These are phyloP conservation scores for Strigamia crassipes DNA, from an alignment of 2,888 invertebrate genomes.

Conservation along the genomic window DNA sequence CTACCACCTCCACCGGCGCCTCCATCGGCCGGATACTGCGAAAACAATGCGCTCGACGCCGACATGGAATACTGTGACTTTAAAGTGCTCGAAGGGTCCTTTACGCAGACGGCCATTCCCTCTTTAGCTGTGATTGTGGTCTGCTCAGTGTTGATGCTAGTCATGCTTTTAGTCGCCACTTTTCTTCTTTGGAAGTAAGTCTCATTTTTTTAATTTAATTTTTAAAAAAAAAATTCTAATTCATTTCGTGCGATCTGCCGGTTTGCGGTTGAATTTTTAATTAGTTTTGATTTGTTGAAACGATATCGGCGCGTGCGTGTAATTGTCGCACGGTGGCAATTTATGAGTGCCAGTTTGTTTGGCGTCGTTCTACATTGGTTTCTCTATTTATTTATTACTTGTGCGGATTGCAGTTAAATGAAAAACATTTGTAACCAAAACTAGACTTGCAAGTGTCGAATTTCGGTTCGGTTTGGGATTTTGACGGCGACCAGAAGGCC, in stretches of 20 bases:
- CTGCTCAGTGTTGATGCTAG: slow-evolving; percentile 50
- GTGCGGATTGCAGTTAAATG: slow-evolving; percentile 46
- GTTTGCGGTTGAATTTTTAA: not conserved
- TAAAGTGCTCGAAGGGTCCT: slow-evolving; percentile 49
- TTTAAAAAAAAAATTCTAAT: too few relatives aligned
- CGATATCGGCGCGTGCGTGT: slow-evolving; percentile 7
- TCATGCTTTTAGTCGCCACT: slow-evolving; percentile 49
- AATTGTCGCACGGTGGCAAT: slow-evolving; percentile 3
- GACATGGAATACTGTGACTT: slow-evolving; percentile 51
- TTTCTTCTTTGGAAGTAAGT: slow-evolving; percentile 50
- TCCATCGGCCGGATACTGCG: slow-evolving; percentile 51
- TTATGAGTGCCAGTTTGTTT: slow-evolving; percentile 6
- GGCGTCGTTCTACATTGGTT: not conserved
- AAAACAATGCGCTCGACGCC: slow-evolving; percentile 50
- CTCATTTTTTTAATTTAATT: not conserved
- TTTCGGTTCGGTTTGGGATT: slow-evolving; percentile 41
- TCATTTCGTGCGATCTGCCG: not conserved
- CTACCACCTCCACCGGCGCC: slow-evolving; percentile 57
- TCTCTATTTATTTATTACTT: slow-evolving; percentile 46
- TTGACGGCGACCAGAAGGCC: slow-evolving; percentile 22
- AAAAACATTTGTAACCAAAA: slow-evolving; percentile 47
- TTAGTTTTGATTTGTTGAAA: slow-evolving; percentile 24
- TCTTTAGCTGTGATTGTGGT: slow-evolving; percentile 50
- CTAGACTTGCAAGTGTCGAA: slow-evolving; percentile 19
- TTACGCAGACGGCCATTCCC: slow-evolving; percentile 50